Evolutionary conservation across 2,797 vertebrate genomes (phyloP).

Genomic region (Balearica regulorum): DNA sequence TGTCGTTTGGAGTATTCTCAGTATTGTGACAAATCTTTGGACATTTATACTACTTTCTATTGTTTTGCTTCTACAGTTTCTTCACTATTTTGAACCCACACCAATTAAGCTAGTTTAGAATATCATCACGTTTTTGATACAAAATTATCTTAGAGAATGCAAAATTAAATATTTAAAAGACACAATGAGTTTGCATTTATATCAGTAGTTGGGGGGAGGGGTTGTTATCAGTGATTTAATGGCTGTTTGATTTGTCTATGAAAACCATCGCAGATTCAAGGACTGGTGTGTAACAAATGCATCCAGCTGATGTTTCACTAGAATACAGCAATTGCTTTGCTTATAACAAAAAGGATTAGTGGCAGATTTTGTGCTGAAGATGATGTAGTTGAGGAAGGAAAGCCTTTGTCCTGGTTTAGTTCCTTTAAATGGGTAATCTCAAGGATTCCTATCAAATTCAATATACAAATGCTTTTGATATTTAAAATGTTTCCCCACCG

Average conservation of each 20-base stretch:
- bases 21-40: conserved; percentile 1
- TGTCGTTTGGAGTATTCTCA: neutral
- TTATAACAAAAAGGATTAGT: neutral
- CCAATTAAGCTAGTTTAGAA: conserved; percentile 3
- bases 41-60: neutral
- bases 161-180: neutral
- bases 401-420: neutral
- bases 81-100: neutral
- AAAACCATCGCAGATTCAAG: neutral
- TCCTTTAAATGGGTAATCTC: neutral
- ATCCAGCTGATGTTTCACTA: neutral
- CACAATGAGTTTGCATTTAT: neutral
- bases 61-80: neutral
- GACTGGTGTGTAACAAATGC: neutral
- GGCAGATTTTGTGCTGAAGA: neutral
- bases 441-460: neutral
- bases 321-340: neutral
- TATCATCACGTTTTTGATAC: neutral
- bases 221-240: neutral
- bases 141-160: neutral
- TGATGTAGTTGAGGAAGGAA: neutral
- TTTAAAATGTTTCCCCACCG: neutral
- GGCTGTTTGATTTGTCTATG: neutral
- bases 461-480: neutral
- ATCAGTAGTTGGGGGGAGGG: neutral